Conservation (phyloP, 1,140 invertebrate species). For the Polyergus mexicanus region DNA sequence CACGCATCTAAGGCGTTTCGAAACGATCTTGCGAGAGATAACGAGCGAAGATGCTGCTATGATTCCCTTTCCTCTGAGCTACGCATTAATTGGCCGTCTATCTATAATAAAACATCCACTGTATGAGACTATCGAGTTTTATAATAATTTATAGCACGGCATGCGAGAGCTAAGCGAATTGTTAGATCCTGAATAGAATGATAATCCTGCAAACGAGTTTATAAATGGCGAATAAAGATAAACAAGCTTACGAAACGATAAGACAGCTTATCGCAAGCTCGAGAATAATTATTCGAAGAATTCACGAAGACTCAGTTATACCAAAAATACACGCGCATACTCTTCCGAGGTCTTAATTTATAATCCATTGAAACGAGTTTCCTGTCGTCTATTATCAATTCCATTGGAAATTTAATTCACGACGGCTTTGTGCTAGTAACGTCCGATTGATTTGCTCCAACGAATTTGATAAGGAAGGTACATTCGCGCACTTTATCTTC, state of each 20-base stretch:
- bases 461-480: not conserved
- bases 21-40: slow-evolving; percentile 30
- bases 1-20: slow-evolving; percentile 7
- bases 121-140: slow-evolving; percentile 19
- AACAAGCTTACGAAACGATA: not conserved
- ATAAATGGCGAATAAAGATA: not conserved
- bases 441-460: slow-evolving; percentile 43
- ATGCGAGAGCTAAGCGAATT: slow-evolving; percentile 23
- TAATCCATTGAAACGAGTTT: slow-evolving; percentile 60
- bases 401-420: slow-evolving; percentile 46
- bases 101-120: slow-evolving; percentile 29
- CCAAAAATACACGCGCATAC: too few relatives aligned
- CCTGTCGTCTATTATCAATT: slow-evolving; percentile 61
- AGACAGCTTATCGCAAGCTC: not conserved
- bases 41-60: slow-evolving; percentile 24
- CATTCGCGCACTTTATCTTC: not conserved
- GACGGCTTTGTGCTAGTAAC: slow-evolving; percentile 48
- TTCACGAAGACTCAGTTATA: not conserved
- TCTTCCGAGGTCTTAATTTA: slow-evolving; percentile 6
- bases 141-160: slow-evolving; percentile 32
- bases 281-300: slow-evolving; percentile 13
- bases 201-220: not conserved
- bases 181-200: not conserved
- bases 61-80: slow-evolving; percentile 3
- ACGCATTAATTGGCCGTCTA: slow-evolving; percentile 41